Base-by-base conservation (phyloP, 2,113 vertebrate genomes). In the Grantiella picta region DNA sequence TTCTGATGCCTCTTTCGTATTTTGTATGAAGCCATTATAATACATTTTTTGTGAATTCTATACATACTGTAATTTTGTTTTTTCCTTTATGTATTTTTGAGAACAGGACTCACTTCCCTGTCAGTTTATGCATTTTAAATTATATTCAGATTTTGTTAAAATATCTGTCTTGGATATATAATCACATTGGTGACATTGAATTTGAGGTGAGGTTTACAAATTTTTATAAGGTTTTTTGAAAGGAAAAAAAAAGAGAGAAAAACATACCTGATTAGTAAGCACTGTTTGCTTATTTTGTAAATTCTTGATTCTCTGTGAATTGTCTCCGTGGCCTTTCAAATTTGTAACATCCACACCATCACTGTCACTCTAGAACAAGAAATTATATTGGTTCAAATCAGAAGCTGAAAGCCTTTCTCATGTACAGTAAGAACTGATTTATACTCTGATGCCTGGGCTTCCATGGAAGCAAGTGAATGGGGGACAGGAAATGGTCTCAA, bases 261-360 rank as follows among this genome's bases (percentile, higher is more conserved):
- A 23, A 8, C 84, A 9, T 95, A 98, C 97, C 95, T 96, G 89
- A 19, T 59, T 40, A 78, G 16, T 20, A 12, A 50, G 71, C 28
- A 44, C 31, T 5, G 10, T 38, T 24, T 90, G 80, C 31, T 56
- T 53, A 20, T 40, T 93, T 82, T 92, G 91, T n/a, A 33, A 75
- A 47, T 22, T 89, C 71, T 93, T 91, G 5, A 31, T 90, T 77
- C 73, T 72, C 29, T 93, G 18, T 1, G 52, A 75, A 52, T 29
- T 53, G 47, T 91, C 87, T 83, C 17, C 21, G 6, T 75, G 35
- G 31, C 11, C 23, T 40, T 89, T 73, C 15, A 27, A 42, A 44
- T 89, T 88, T 93, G 57, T 45, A 57, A 60, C 38, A 47, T 69
- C 36, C 53, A 70, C 45, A 28, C 60, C 79, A 47, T 85, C 69